Conservation (phyloP, 2,888 invertebrate species). For the Nebria brevicollis region DNA sequence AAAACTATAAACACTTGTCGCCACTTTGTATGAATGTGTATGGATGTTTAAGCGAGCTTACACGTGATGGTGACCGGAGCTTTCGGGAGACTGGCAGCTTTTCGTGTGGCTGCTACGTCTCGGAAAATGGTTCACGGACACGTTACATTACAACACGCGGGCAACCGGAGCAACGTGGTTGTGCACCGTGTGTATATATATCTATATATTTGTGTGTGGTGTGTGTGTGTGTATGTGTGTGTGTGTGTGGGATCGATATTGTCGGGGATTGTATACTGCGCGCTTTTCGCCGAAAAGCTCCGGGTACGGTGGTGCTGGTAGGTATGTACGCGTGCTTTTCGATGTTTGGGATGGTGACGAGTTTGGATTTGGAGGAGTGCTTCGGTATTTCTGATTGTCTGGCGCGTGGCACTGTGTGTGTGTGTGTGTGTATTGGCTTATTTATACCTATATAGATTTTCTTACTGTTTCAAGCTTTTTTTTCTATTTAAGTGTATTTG, state of each 20-base stretch:
- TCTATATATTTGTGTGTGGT: no score
- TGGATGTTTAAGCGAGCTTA: background rate
- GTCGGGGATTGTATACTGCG: background rate
- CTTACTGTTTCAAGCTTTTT: background rate
- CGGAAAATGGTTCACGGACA: conserved; percentile 1
- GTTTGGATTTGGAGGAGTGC: background rate
- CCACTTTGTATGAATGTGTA: no score
- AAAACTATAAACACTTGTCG: no score
- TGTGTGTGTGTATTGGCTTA: background rate
- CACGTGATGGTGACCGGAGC: background rate
- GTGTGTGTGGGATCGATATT: background rate
- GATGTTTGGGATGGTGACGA: background rate
- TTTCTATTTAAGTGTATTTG: no score
- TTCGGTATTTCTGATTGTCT: background rate
- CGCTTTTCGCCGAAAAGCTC: background rate
- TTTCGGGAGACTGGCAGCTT: background rate
- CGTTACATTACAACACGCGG: background rate
- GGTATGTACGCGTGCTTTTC: background rate
- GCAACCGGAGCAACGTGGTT: background rate
- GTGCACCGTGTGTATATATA: background rate
- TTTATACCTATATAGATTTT: background rate
- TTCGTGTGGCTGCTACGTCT: background rate
- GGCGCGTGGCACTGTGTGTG: background rate
- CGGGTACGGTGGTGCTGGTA: background rate
- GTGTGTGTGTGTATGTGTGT: no score